phyloP scores from a whole-genome alignment of 2,888 invertebrate species.

The Aporophyla lueneburgensis region DNA sequence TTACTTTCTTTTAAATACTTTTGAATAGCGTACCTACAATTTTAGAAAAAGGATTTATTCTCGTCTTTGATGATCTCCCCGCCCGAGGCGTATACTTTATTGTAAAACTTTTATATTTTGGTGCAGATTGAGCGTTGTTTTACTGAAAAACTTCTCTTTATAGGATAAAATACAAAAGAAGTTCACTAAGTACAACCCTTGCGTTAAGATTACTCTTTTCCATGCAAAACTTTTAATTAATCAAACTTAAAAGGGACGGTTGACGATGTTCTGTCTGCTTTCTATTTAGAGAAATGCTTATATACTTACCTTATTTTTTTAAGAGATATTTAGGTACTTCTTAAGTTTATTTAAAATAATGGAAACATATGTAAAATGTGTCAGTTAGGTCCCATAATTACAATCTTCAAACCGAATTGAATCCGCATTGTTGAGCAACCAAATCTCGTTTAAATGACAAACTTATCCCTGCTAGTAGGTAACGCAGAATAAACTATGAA shows the following conservation, averaged over 20 bases:
- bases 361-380: background rate
- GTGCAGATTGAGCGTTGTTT: conserved; percentile 88
- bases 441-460: conserved; percentile 2
- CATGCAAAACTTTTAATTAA: conserved; percentile 89
- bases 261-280: conserved; percentile 65
- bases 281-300: conserved; percentile 54
- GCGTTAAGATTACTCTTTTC: conserved; percentile 85
- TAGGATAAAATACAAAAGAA: conserved; percentile 89
- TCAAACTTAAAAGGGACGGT: conserved; percentile 83
- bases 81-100: conserved; percentile 89
- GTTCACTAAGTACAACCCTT: conserved; percentile 86
- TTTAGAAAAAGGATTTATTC: conserved; percentile 82
- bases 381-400: background rate
- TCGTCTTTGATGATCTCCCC: conserved; percentile 82
- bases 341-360: background rate
- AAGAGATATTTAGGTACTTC: background rate
- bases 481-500: conserved; percentile 47
- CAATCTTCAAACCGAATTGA: background rate
- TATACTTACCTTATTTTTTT: conserved; percentile 27
- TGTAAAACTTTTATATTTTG: conserved; percentile 90
- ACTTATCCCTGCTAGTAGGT: conserved; percentile 25
- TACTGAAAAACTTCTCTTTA: conserved; percentile 88
- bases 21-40: conserved; percentile 76
- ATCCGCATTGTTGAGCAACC: background rate
- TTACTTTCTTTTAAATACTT: conserved; percentile 74